Conservation (phyloP, 2,113 vertebrate genomes). For the Solea solea region DNA sequence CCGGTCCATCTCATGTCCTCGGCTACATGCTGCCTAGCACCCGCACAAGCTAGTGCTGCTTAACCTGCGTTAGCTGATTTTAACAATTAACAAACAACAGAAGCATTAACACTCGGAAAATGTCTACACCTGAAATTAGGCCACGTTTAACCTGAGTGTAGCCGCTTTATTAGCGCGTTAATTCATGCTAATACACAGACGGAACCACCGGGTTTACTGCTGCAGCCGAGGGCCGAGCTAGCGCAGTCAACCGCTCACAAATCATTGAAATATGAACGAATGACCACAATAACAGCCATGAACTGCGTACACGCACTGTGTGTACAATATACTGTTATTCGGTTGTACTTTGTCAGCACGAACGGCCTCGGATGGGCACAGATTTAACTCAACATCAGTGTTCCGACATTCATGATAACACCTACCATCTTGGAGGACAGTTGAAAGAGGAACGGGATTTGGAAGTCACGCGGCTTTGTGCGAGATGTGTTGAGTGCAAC, state of each 20-base stretch:
- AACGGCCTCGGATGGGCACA: slow-evolving; percentile 53
- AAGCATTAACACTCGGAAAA: not conserved
- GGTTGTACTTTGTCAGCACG: not conserved
- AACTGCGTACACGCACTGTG: fast-evolving
- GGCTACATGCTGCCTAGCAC: slow-evolving; percentile 16
- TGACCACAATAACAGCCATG: not conserved
- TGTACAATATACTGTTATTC: fast-evolving
- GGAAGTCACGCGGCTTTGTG: slow-evolving; percentile 75
- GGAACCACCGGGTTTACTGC: too few relatives aligned
- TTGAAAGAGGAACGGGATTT: slow-evolving; percentile 74
- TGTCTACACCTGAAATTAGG: fast-evolving
- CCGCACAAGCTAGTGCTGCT: slow-evolving; percentile 37
- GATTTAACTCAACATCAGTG: slow-evolving; percentile 36
- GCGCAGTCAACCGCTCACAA: not conserved
- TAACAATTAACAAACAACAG: not conserved
- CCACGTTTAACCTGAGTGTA: fast-evolving
- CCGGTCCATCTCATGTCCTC: too few relatives aligned
- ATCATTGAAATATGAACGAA: not conserved
- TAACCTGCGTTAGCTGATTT: not conserved
- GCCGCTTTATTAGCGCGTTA: not conserved
- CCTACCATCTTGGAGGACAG: slow-evolving; percentile 82
- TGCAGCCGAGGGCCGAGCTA: slow-evolving; percentile 13
- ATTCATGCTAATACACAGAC: fast-evolving
- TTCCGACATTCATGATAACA: slow-evolving; percentile 25
- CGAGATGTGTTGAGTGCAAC: slow-evolving; percentile 64